Base-by-base conservation (phyloP, 2,888 invertebrate species). In the Platerodrilus igneus region DNA sequence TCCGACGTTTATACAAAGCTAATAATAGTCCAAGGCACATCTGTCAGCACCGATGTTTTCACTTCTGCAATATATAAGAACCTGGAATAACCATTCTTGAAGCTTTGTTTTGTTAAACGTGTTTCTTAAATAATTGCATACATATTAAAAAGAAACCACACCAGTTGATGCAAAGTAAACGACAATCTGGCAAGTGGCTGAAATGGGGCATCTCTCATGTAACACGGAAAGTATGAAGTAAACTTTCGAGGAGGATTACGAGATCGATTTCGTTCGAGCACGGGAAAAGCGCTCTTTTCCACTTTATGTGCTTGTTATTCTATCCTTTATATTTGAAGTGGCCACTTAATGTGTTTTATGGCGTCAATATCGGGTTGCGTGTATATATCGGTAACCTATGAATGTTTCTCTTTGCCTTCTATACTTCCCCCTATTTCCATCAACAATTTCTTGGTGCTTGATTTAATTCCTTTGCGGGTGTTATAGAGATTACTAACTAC, bases 261-360 rank as follows among this genome's bases (percentile, higher is more conserved):
- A 57, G 57, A 64, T 64, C 64, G 64, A 63, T 64, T 63, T 54
- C 53, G 54, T 58, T 57, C 59, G 56, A 58, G 56, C 55, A 55
- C 56, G 55, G 48, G 55, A 53, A 54, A 53, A 50, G 50, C 55
- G 50, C 45, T 48, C 52, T 48, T 50, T 58, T 54, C 56, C 62
- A 56, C 56, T 63, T 63, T 62, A 64, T 62, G 61, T 59, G 59
- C 60, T 61, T 63, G 63, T 63, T 64, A 64, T 64, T 63, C 59
- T 59, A 62, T 62, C 62, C 61, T 59, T 63, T 62, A 64, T 63
- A 61, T 59, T 62, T 59, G 57, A 59, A 62, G 62, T 64, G 61
- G 63, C 63, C 64, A 62, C 60, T 63, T 63, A 63, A 62, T 62
- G 59, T 61, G 56, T 59, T 63, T 63, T 62, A 62, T 61, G 56